These are phyloP conservation scores for Acanthosepion lycidas DNA, from an alignment of 2,888 invertebrate species.

Conservation along the genomic window DNA sequence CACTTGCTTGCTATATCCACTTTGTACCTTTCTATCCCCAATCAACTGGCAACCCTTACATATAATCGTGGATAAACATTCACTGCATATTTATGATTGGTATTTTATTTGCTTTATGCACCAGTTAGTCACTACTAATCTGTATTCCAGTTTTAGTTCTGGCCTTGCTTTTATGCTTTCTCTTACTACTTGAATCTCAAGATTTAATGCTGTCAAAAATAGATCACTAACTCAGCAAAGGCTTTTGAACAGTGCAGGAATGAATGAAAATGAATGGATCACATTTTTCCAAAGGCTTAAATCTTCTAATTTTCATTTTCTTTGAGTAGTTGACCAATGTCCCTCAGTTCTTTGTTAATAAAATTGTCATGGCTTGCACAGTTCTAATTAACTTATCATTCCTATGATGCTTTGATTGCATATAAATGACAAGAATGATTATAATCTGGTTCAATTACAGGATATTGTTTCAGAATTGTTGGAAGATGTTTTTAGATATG, in stretches of 20 bases:
- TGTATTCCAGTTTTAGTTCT: neutral
- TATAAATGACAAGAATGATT: no score
- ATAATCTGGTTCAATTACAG: no score
- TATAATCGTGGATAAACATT: neutral
- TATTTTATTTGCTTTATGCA: neutral
- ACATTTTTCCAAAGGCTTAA: rapidly evolving
- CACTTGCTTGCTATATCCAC: neutral
- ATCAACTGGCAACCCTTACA: neutral
- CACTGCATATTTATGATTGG: neutral
- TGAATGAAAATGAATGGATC: neutral
- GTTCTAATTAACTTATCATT: no score
- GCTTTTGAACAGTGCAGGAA: no score
- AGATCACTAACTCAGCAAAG: neutral
- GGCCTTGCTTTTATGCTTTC: neutral
- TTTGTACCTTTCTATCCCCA: neutral
- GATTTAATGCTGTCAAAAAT: no score
- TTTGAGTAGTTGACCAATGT: no score
- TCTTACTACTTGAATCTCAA: neutral
- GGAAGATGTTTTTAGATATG: no score
- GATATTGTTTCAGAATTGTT: no score
- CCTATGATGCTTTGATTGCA: no score
- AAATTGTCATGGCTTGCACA: no score
- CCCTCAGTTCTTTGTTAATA: no score
- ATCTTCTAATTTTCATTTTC: neutral
- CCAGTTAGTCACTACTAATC: neutral